phyloP scores from a whole-genome alignment of 2,797 vertebrate species.

The Phrynocephalus forsythii region DNA sequence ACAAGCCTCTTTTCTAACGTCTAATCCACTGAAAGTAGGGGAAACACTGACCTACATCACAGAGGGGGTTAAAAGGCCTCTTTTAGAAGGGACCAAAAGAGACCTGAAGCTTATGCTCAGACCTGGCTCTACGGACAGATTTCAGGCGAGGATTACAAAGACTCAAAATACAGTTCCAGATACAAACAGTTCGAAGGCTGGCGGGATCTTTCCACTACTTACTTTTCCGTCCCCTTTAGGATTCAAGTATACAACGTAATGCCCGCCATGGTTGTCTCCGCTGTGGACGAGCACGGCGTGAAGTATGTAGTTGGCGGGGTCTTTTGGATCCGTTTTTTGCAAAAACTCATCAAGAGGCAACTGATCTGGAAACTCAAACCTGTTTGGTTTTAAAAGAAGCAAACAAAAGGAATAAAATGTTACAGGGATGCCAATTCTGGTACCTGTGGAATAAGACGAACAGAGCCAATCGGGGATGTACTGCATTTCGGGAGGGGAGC shows the following conservation, averaged over 20 bases:
- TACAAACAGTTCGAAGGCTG: background rate
- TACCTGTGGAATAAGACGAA: too few relatives aligned
- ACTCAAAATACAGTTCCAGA: background rate
- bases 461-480: too few relatives aligned
- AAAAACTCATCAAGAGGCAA: slow-evolving; percentile 98
- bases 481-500: too few relatives aligned
- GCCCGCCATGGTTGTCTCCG: slow-evolving; percentile 98
- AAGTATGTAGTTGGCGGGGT: slow-evolving; percentile 97
- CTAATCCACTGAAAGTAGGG: too few relatives aligned
- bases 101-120: background rate
- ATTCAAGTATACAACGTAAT: slow-evolving; percentile 99
- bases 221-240: slow-evolving; percentile 99
- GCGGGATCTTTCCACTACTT: slow-evolving; percentile 73
- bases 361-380: slow-evolving; percentile 98
- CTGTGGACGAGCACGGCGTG: slow-evolving; percentile 98
- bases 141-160: rapidly evolving
- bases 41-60: too few relatives aligned
- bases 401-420: too few relatives aligned
- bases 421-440: too few relatives aligned
- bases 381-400: slow-evolving; percentile 53
- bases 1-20: too few relatives aligned
- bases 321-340: slow-evolving; percentile 97
- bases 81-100: background rate
- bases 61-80: too few relatives aligned
- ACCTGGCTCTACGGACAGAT: background rate